These are phyloP conservation scores for Clupea harengus DNA, from an alignment of 2,113 vertebrate species.

Conservation along the genomic window DNA sequence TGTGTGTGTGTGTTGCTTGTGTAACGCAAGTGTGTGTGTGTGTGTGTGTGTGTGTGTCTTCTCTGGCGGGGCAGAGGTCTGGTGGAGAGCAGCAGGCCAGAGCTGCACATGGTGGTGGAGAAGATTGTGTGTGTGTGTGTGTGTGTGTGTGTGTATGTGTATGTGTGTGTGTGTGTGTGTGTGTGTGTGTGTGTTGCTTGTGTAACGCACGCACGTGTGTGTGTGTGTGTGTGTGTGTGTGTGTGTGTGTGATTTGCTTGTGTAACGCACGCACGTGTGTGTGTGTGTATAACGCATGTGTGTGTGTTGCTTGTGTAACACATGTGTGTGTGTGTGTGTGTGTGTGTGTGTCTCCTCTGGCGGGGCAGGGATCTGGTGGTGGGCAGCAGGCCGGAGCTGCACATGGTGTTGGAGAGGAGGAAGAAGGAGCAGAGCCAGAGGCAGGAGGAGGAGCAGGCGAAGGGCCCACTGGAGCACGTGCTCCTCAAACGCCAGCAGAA, in stretches of 20 bases:
- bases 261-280: conserved; percentile 5
- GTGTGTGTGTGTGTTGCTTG: not conserved
- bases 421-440: conserved; percentile 61
- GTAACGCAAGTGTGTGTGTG: not conserved
- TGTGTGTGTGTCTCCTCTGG: conserved; percentile 27
- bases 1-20: no score
- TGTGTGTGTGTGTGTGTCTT: conserved; percentile 17
- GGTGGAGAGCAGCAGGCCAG: conserved; percentile 64
- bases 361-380: conserved; percentile 62
- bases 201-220: not conserved
- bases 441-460: conserved; percentile 57
- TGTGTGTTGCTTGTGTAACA: not conserved
- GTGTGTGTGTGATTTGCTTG: not conserved
- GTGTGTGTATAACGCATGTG: not conserved
- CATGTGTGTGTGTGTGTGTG: not conserved
- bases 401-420: conserved; percentile 67
- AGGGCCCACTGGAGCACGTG: conserved; percentile 63
- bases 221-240: not conserved
- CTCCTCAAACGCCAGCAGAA: conserved; percentile 65
- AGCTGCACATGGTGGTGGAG: conserved; percentile 69
- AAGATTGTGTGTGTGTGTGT: conserved; percentile 20
- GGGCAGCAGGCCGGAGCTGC: conserved; percentile 68
- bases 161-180: not conserved
- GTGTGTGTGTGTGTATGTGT: not conserved
- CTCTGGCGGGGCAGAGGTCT: conserved; percentile 57